Percentiles rank a stretch among this genome's conserved stretches.
These are phyloP conservation scores for Lottia gigantea DNA, from an alignment of 2,888 invertebrate species.

Conservation along the genomic window DNA sequence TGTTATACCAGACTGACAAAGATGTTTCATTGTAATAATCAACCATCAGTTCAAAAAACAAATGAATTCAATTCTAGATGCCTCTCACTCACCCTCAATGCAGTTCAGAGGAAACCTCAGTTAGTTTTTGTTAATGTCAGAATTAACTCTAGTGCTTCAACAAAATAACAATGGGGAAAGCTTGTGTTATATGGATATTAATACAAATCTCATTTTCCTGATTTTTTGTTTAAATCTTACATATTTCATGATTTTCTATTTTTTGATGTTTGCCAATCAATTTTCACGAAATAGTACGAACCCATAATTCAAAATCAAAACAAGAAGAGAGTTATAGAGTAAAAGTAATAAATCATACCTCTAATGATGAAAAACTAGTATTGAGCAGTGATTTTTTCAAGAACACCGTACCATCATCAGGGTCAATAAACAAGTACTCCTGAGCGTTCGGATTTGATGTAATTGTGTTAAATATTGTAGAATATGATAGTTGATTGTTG, in stretches of 20 bases:
- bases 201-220: too few relatives aligned
- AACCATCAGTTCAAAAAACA: neutral
- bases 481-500: slow-evolving; percentile 23
- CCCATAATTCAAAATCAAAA: too few relatives aligned
- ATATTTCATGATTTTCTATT: too few relatives aligned
- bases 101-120: too few relatives aligned
- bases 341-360: slow-evolving; percentile 29
- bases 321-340: neutral
- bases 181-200: too few relatives aligned
- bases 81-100: too few relatives aligned
- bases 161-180: too few relatives aligned
- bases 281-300: too few relatives aligned
- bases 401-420: slow-evolving; percentile 39
- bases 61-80: neutral
- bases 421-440: slow-evolving; percentile 42
- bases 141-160: too few relatives aligned
- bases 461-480: neutral
- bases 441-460: slow-evolving; percentile 9
- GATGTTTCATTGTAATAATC: neutral
- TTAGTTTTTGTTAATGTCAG: too few relatives aligned
- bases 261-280: too few relatives aligned
- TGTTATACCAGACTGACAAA: neutral
- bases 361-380: slow-evolving; percentile 28
- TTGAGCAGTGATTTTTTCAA: slow-evolving; percentile 31
- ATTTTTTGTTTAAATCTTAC: too few relatives aligned